phyloP scores from a whole-genome alignment of 37 sponge, comb jelly and placozoan genomes.

The Geodia barretti region DNA sequence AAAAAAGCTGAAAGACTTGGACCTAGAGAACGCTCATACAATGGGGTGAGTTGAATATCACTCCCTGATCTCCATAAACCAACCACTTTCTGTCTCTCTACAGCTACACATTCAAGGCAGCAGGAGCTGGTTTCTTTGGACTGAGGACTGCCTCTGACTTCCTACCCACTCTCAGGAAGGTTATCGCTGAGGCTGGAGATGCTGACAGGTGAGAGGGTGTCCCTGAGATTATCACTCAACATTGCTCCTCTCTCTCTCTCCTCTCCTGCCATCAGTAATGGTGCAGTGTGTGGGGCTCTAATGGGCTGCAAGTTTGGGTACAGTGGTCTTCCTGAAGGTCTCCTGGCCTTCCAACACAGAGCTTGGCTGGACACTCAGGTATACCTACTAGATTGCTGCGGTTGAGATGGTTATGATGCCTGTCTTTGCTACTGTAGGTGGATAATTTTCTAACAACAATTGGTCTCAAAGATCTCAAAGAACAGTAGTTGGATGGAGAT shows the following conservation, averaged over 20 bases:
- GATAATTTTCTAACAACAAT: slow-evolving; percentile 6
- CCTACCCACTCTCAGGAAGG: slow-evolving; percentile 52
- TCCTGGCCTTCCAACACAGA: slow-evolving; percentile 69
- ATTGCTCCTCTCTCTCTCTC: neutral
- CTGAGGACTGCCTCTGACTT: slow-evolving; percentile 71
- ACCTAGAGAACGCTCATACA: slow-evolving; percentile 56
- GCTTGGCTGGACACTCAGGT: slow-evolving; percentile 87
- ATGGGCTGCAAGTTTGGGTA: slow-evolving; percentile 90
- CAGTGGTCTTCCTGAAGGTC: slow-evolving; percentile 74
- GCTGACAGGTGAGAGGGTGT: slow-evolving; percentile 91
- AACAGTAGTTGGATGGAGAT: too few species aligned
- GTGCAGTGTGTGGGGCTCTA: slow-evolving; percentile 90
- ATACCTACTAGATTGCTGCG: too few species aligned
- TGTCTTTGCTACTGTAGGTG: too few species aligned
- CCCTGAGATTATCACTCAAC: too few species aligned
- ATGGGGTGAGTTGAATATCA: slow-evolving; percentile 49
- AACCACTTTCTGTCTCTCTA: neutral
- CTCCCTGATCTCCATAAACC: neutral
- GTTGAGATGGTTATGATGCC: too few species aligned
- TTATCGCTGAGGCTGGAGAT: slow-evolving; percentile 92
- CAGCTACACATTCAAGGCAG: slow-evolving; percentile 86
- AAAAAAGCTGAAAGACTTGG: slow-evolving; percentile 37
- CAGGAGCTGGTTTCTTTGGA: slow-evolving; percentile 85
- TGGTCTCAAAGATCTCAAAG: slow-evolving; percentile 6
- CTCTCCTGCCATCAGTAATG: slow-evolving; percentile 57